These are phyloP conservation scores for Diaphora mendica DNA, from an alignment of 2,888 invertebrate genomes.

Conservation along the genomic window DNA sequence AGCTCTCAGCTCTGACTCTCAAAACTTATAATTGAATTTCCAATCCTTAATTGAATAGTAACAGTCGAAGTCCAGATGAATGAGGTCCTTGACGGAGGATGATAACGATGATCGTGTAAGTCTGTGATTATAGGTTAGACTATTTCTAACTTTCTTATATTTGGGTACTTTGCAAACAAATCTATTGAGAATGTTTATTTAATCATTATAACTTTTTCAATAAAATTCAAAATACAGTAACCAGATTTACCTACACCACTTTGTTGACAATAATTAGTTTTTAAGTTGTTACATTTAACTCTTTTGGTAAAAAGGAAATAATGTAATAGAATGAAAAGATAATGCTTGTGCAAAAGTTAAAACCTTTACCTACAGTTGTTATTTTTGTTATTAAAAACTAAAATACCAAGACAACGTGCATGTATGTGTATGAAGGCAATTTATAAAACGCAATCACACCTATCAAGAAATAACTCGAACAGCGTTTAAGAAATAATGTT, in stretches of 20 bases:
- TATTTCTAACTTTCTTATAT: background rate
- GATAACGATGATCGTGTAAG: slow-evolving; percentile 34
- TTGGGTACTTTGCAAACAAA: background rate
- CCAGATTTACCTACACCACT: background rate
- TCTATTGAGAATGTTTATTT: background rate
- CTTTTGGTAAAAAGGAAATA: too few species aligned
- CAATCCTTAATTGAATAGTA: slow-evolving; percentile 75
- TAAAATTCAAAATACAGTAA: background rate
- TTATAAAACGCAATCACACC: too few species aligned
- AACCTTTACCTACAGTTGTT: too few species aligned
- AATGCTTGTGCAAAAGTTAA: too few species aligned
- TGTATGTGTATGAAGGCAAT: too few species aligned
- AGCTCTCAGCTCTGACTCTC: slow-evolving; percentile 61
- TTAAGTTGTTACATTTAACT: background rate
- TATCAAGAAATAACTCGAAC: too few species aligned
- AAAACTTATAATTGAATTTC: slow-evolving; percentile 77
- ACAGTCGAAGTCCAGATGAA: slow-evolving; percentile 73
- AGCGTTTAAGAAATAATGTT: too few species aligned
- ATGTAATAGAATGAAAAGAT: too few species aligned
- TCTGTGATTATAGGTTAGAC: background rate
- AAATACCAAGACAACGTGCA: too few species aligned
- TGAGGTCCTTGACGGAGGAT: slow-evolving; percentile 56
- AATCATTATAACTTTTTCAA: background rate
- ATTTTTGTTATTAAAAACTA: too few species aligned
- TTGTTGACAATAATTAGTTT: background rate